Conservation (phyloP, 2,888 invertebrate species). For the Andrena haemorrhoa region DNA sequence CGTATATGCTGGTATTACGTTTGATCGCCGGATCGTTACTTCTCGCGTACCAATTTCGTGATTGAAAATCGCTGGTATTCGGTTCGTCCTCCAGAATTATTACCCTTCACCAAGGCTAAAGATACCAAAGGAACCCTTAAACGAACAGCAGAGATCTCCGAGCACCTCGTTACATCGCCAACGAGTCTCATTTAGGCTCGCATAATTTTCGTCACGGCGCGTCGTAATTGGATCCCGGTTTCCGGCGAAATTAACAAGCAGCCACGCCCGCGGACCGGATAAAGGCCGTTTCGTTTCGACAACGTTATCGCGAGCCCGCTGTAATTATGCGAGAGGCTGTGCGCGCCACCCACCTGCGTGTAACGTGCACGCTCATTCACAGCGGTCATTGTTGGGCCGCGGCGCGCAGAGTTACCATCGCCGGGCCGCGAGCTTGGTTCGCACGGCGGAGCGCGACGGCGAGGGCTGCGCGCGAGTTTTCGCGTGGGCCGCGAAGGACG, state of each 20-base stretch:
- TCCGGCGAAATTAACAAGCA: constrained; percentile 23
- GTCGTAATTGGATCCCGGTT: constrained; percentile 15
- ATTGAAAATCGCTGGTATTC: background rate
- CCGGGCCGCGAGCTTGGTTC: constrained; percentile 15
- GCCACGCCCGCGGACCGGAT: constrained; percentile 9
- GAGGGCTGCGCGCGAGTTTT: constrained; percentile 3
- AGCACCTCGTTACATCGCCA: background rate
- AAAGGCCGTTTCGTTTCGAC: constrained; percentile 34
- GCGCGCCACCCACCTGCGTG: constrained; percentile 37
- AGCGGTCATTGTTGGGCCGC: constrained; percentile 29
- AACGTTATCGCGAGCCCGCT: constrained; percentile 26
- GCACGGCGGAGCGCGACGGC: background rate
- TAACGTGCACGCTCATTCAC: constrained; percentile 27
- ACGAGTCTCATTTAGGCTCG: background rate
- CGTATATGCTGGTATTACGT: constrained; percentile 8
- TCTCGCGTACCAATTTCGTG: background rate
- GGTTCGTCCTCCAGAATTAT: too few species aligned
- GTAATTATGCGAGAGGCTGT: constrained; percentile 37
- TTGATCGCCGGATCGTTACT: background rate
- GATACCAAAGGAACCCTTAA: background rate
- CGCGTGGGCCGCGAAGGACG: constrained; percentile 67
- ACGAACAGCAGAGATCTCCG: constrained; percentile 1
- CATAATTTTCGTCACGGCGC: background rate
- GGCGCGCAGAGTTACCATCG: constrained; percentile 24
- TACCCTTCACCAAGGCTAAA: background rate